phyloP scores from a whole-genome alignment of 2,797 vertebrate species.

The Rhinatrema bivittatum region DNA sequence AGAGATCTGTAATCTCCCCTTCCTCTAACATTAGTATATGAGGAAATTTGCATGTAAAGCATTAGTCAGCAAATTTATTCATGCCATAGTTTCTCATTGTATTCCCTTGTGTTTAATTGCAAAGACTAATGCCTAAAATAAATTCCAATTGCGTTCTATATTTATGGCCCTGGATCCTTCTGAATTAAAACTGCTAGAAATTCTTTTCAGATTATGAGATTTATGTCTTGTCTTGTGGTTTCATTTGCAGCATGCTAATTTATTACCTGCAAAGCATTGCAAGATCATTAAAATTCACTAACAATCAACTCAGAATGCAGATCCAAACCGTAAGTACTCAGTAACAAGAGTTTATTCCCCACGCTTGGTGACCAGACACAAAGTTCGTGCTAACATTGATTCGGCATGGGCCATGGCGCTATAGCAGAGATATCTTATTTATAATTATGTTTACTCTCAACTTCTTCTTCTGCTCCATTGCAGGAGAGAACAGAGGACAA shows the following conservation, averaged over 20 bases:
- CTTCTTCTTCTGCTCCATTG: not conserved
- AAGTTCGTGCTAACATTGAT: no score
- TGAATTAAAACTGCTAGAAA: not conserved
- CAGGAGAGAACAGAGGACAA: slow-evolving; percentile 92
- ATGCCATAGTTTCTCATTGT: not conserved
- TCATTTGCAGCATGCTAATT: slow-evolving; percentile 82
- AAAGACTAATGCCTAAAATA: not conserved
- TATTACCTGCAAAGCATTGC: slow-evolving; percentile 97
- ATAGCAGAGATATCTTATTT: no score
- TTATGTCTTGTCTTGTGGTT: no score
- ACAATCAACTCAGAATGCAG: slow-evolving; percentile 88
- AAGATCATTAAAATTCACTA: slow-evolving; percentile 90
- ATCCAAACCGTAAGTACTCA: slow-evolving; percentile 81
- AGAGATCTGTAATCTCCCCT: no score
- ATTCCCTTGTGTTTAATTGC: not conserved
- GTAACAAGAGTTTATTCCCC: no score
- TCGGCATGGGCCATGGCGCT: no score
- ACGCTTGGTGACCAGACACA: no score
- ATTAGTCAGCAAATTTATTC: no score
- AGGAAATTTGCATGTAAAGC: no score
- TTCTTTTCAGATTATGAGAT: not conserved
- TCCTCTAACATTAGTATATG: no score
- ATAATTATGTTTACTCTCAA: not conserved
- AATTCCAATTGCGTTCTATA: not conserved
- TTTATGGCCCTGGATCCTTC: not conserved